These are phyloP conservation scores for Amphipyra berbera DNA, from an alignment of 2,888 invertebrate genomes.

Conservation along the genomic window DNA sequence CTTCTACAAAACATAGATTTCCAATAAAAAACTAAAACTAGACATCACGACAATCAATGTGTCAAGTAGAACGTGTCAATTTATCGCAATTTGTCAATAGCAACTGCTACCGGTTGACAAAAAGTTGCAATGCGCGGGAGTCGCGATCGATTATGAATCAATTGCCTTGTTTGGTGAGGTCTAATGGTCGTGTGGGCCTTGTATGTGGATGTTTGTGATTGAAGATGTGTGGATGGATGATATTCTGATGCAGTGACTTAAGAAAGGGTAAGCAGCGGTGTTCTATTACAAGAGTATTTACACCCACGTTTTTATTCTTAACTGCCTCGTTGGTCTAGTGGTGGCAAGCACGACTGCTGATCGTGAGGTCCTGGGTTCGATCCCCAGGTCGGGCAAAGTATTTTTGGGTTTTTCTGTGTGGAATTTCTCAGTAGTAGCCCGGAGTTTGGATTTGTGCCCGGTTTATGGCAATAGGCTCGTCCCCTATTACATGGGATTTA, in stretches of 20 bases:
- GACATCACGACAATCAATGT: constrained; percentile 42
- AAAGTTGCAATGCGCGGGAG: constrained; percentile 56
- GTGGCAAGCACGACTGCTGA: no score
- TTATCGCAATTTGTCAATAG: constrained; percentile 70
- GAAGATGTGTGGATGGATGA: constrained; percentile 6
- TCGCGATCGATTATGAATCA: constrained; percentile 65
- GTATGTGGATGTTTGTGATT: constrained; percentile 26
- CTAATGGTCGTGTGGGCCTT: constrained; percentile 24
- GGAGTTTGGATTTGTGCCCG: no score
- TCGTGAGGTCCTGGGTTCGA: no score
- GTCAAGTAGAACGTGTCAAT: constrained; percentile 66
- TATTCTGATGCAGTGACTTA: neutral
- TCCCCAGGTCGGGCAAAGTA: no score
- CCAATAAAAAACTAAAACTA: constrained; percentile 29
- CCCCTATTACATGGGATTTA: no score
- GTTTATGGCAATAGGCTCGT: no score
- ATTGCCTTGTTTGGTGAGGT: constrained; percentile 52
- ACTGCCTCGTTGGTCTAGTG: no score
- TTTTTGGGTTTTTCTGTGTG: no score
- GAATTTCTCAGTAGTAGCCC: no score
- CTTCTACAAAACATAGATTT: constrained; percentile 5
- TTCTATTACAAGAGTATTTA: no score
- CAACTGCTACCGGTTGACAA: constrained; percentile 60
- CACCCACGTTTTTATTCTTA: no score
- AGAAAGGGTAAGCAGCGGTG: no score